Base-by-base conservation (phyloP, 2,888 invertebrate genomes). In the Phengaris arion region DNA sequence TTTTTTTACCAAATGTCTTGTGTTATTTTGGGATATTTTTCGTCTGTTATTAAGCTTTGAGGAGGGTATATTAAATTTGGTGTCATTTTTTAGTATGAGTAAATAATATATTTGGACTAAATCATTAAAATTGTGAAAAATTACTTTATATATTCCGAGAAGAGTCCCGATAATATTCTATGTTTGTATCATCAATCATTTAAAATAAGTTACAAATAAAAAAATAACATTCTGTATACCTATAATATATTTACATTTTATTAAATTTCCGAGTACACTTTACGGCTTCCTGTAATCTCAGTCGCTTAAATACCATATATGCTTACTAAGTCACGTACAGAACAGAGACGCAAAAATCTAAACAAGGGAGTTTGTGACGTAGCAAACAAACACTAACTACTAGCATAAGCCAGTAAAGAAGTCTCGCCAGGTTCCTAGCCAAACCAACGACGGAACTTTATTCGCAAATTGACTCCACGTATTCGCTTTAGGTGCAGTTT, bases 391-490 rank as follows among this genome's bases (percentile, higher is more conserved):
- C 79, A 79, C 81, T 81, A 82, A 82, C 81, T 81, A 83, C 83
- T 85, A 82, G 85, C 86, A 87, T 84, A 85, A 86, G 83, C 84
- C 83, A 82, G 85, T 83, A 86, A 86, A 86, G 82, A 81, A 81
- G 82, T 84, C 84, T 83, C 78, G 78, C 78, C 78, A 79, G 82
- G 79, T 81, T 78, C 79, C 78, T 80, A 80, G 80, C 82, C 87
- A 85, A 84, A 86, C 87, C 88, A 89, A 91, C 89, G 87, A 86
- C 84, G 82, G 84, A 91, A 92, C 85, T 92, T 93, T 91, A 88
- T 90, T 93, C 90, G 87, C 92, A 93, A 93, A 93, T 93, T 92
- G 93, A 93, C 92, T 92, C 83, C 91, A 89, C 91, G 92, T 92
- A 91, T 91, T 89, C 91, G 93, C 91, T 90, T 89, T 87, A 91